Conservation (phyloP, 2,888 invertebrate genomes). For the Chorisops tibialis region DNA sequence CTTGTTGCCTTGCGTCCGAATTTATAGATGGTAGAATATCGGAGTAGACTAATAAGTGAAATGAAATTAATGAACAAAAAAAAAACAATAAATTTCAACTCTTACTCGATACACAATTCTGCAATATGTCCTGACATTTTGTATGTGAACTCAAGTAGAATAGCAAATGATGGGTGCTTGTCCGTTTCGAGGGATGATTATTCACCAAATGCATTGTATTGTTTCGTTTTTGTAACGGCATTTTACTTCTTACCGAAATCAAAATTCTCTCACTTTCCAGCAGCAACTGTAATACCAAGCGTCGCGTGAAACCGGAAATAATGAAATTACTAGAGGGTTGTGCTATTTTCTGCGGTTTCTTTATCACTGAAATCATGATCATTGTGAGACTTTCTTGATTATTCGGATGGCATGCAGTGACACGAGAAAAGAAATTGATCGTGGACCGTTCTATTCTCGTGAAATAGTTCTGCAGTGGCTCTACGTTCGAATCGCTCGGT, state of each 20-base stretch:
- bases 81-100: not conserved
- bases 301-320: constrained; percentile 83
- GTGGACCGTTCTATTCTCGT: constrained; percentile 70
- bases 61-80: not conserved
- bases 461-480: constrained; percentile 52
- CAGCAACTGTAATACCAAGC: constrained; percentile 79
- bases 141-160: constrained; percentile 72
- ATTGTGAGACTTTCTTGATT: constrained; percentile 82
- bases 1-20: constrained; percentile 42
- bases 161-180: constrained; percentile 68
- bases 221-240: constrained; percentile 47
- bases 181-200: constrained; percentile 68
- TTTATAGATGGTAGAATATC: constrained; percentile 43
- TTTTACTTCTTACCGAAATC: constrained; percentile 63
- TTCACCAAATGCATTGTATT: constrained; percentile 43
- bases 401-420: constrained; percentile 77
- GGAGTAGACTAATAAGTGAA: constrained; percentile 47
- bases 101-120: constrained; percentile 57
- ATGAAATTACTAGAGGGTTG: constrained; percentile 37
- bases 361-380: constrained; percentile 57
- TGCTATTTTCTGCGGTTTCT: constrained; percentile 38
- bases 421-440: constrained; percentile 76
- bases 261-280: constrained; percentile 81
- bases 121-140: constrained; percentile 69
- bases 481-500: constrained; percentile 43